Conservation (phyloP, 2,888 invertebrate species). For the Glyphotaelius pellucidus region DNA sequence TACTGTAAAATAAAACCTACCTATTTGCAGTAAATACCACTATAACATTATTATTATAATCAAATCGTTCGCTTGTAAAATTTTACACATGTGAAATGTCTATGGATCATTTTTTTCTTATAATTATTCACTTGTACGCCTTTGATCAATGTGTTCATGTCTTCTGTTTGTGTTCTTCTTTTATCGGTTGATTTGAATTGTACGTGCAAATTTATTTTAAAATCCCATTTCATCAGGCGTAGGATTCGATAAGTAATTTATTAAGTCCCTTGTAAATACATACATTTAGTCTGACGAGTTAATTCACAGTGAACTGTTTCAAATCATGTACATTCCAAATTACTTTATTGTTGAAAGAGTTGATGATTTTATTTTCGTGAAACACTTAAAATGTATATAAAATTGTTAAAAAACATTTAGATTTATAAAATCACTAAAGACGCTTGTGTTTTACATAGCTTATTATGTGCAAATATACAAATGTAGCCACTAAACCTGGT, state of each 20-base stretch:
- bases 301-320: not conserved
- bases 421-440: constrained; percentile 28
- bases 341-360: constrained; percentile 1
- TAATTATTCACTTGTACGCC: constrained; percentile 9
- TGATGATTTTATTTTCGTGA: not conserved
- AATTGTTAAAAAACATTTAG: constrained; percentile 6
- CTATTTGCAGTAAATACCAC: not conserved
- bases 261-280: constrained; percentile 12
- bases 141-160: constrained; percentile 23
- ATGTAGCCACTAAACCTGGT: constrained; percentile 3
- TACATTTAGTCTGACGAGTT: not conserved
- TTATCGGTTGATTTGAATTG: not conserved
- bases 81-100: constrained; percentile 7
- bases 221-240: not conserved
- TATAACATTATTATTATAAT: not conserved
- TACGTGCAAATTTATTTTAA: not conserved
- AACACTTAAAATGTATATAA: constrained; percentile 22
- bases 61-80: not conserved
- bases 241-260: not conserved
- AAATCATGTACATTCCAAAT: constrained; percentile 40
- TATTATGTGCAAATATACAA: not conserved
- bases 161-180: not conserved
- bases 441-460: not conserved
- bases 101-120: not conserved
- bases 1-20: constrained; percentile 32